These are phyloP conservation scores for Sialia sialis DNA, from an alignment of 2,113 vertebrate species.

Conservation along the genomic window DNA sequence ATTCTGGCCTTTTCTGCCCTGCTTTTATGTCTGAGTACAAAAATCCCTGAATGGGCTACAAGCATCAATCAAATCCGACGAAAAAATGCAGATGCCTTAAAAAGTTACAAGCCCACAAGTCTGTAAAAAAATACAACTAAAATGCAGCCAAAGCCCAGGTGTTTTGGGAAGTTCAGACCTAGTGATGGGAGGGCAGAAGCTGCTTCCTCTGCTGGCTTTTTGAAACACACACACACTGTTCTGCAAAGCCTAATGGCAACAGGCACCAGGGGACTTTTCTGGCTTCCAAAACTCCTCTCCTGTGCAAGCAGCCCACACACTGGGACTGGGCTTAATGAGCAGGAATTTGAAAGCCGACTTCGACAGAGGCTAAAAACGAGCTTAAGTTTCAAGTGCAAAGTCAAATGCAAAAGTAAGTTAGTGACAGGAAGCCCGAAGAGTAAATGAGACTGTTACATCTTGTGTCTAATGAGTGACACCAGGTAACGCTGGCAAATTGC, in stretches of 20 bases:
- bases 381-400: not conserved
- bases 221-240: not conserved
- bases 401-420: not conserved
- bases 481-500: constrained; percentile 52
- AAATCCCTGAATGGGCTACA: not conserved
- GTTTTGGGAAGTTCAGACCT: not conserved
- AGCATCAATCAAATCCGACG: not conserved
- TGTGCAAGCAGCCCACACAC: not conserved
- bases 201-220: not conserved
- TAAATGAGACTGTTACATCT: constrained; percentile 35
- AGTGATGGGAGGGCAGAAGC: not conserved
- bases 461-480: constrained; percentile 35
- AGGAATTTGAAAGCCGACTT: not conserved
- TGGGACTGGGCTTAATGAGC: not conserved
- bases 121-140: not conserved
- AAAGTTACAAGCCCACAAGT: not conserved
- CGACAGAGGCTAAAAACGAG: not conserved
- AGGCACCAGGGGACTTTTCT: not conserved
- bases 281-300: constrained; percentile 1
- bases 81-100: not conserved
- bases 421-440: constrained; percentile 7
- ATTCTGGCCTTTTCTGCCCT: not conserved
- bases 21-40: fast-evolving
- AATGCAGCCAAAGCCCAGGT: not conserved
- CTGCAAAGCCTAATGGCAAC: not conserved